Evolutionary conservation across 2,113 vertebrate species (phyloP).

Genomic region (Macquaria australasica): DNA sequence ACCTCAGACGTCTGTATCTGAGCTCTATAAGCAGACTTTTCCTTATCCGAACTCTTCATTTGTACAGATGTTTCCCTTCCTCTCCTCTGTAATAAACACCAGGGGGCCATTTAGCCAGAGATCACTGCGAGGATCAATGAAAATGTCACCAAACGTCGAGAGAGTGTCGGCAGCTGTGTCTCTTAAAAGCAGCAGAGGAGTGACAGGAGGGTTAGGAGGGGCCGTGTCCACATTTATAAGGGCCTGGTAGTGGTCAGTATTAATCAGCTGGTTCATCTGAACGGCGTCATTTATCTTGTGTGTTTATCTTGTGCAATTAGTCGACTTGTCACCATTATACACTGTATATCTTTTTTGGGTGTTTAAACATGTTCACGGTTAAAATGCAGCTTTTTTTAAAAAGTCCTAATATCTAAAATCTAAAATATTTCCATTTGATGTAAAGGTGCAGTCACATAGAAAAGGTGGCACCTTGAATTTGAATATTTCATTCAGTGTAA

Average conservation of each 20-base stretch:
- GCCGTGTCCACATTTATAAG: not conserved
- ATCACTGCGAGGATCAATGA: slow-evolving; percentile 70
- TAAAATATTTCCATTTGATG: not conserved
- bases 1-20: slow-evolving; percentile 25
- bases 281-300: not conserved
- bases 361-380: too few relatives aligned
- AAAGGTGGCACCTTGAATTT: not conserved
- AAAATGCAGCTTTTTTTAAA: not conserved
- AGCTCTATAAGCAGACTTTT: slow-evolving; percentile 16
- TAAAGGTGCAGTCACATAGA: not conserved
- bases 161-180: slow-evolving; percentile 64
- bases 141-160: slow-evolving; percentile 81
- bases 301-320: not conserved
- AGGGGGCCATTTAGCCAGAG: slow-evolving; percentile 68
- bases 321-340: not conserved
- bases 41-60: slow-evolving; percentile 56
- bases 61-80: slow-evolving; percentile 74
- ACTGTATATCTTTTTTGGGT: not conserved
- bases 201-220: slow-evolving; percentile 21
- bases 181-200: slow-evolving; percentile 43
- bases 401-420: not conserved
- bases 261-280: not conserved
- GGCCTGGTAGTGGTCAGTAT: slow-evolving; percentile 19
- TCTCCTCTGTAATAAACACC: slow-evolving; percentile 62
- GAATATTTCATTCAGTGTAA: not conserved